Conservation (phyloP, 2,888 invertebrate genomes). For the Megaustenia siamemsis region DNA sequence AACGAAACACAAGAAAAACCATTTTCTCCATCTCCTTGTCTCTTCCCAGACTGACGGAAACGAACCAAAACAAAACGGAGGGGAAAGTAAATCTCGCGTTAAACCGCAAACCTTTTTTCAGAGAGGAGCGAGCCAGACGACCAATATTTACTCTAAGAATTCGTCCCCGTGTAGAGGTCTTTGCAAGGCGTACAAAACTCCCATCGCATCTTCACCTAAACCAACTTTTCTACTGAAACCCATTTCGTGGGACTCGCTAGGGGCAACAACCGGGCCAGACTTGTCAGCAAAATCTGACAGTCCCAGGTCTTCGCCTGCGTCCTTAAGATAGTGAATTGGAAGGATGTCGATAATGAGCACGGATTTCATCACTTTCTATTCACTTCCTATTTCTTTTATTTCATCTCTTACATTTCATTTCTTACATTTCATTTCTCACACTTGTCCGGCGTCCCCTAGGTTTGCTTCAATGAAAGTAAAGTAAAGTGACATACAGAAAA, state of each 20-base stretch:
- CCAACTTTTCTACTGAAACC: slow-evolving; percentile 2
- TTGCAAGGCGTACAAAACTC: background rate
- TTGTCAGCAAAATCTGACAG: background rate
- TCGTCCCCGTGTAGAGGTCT: background rate
- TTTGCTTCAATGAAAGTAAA: no score
- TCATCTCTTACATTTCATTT: no score
- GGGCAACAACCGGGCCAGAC: background rate
- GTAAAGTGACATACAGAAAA: no score
- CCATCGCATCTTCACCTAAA: background rate
- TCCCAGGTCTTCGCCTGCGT: background rate
- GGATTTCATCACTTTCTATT: no score
- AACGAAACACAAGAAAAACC: background rate
- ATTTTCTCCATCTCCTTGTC: background rate
- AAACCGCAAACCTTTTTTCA: slow-evolving; percentile 4
- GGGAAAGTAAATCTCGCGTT: background rate
- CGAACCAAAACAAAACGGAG: background rate
- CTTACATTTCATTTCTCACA: no score
- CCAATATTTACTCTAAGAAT: slow-evolving; percentile 19
- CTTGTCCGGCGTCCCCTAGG: no score
- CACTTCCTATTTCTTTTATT: no score
- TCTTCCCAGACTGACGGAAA: background rate
- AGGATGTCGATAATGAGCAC: background rate
- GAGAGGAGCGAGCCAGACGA: slow-evolving; percentile 11
- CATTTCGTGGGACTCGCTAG: background rate
- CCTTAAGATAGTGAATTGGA: background rate